Evolutionary conservation across 2,113 vertebrate genomes (phyloP).

Genomic region (Rhea pennata): DNA sequence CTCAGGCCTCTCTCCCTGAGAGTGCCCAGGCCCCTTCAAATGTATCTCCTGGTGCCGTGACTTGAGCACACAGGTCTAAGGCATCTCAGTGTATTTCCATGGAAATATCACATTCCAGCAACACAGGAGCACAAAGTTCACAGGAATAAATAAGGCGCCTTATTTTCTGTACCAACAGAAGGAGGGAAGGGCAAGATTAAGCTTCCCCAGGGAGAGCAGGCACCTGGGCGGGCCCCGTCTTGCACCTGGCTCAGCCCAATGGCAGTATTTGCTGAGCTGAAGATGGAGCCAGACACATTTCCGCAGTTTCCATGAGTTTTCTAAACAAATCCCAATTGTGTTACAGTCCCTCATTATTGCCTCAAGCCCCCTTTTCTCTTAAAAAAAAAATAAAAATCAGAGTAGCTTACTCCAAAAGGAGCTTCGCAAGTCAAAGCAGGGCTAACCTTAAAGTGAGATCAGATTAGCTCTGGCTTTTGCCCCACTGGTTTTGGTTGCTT

Average conservation of each 20-base stretch:
- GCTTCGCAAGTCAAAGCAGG: neutral
- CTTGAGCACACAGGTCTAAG: neutral
- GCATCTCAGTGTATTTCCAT: neutral
- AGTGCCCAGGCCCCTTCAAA: neutral
- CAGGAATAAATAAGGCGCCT: neutral
- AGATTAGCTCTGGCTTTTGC: neutral
- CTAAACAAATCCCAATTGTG: neutral
- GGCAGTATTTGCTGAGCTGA: neutral
- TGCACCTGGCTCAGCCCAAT: neutral
- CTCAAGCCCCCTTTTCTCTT: neutral
- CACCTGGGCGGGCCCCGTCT: rapidly evolving
- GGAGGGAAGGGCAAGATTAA: neutral
- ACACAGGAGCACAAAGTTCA: neutral
- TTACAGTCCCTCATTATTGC: neutral
- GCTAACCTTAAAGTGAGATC: neutral
- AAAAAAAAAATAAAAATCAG: no score
- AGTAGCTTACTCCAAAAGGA: no score
- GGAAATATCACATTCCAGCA: neutral
- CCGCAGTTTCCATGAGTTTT: neutral
- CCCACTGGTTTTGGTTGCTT: neutral
- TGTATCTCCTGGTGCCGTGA: rapidly evolving
- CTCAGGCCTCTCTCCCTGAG: neutral
- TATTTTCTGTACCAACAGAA: neutral
- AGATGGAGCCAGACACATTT: rapidly evolving
- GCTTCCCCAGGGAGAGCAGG: rapidly evolving